Percentiles rank a stretch among this genome's conserved stretches.
Conservation (phyloP, 2,113 vertebrate species). For the Cavia porcellus region DNA sequence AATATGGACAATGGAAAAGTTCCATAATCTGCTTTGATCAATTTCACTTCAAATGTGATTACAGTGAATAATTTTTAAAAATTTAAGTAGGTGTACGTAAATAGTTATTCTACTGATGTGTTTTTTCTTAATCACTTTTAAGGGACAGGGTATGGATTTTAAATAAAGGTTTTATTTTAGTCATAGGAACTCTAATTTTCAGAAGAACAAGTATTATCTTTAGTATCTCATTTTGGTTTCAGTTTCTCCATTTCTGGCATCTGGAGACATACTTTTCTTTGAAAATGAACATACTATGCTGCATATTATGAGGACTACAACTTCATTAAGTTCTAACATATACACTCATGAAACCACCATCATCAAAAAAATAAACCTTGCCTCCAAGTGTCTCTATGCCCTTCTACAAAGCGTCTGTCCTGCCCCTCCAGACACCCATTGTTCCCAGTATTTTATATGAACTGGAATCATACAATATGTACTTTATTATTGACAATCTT, state of each 20-base stretch:
- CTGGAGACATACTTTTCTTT: neutral
- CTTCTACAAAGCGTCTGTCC: neutral
- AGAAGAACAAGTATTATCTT: neutral
- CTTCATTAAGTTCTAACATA: neutral
- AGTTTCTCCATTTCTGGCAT: neutral
- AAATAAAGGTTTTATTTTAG: neutral
- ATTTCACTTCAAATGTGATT: neutral
- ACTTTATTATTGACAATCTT: neutral
- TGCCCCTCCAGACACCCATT: neutral
- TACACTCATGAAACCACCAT: neutral
- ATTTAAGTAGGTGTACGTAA: neutral
- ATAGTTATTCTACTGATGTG: neutral
- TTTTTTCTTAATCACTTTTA: neutral
- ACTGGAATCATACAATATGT: neutral
- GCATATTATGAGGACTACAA: neutral
- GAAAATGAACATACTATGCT: neutral
- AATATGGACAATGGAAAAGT: conserved; percentile 6
- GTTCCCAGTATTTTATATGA: neutral
- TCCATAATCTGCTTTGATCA: conserved; percentile 6
- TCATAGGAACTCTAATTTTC: neutral
- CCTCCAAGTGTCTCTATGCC: neutral
- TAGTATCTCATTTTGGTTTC: neutral
- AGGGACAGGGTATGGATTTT: neutral
- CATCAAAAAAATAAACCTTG: neutral
- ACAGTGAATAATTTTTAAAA: neutral